A percentile compares a stretch with the other conserved stretches of the same genome.
Evolutionary conservation across 2,888 invertebrate genomes (phyloP).

Genomic region (Pecten maximus): DNA sequence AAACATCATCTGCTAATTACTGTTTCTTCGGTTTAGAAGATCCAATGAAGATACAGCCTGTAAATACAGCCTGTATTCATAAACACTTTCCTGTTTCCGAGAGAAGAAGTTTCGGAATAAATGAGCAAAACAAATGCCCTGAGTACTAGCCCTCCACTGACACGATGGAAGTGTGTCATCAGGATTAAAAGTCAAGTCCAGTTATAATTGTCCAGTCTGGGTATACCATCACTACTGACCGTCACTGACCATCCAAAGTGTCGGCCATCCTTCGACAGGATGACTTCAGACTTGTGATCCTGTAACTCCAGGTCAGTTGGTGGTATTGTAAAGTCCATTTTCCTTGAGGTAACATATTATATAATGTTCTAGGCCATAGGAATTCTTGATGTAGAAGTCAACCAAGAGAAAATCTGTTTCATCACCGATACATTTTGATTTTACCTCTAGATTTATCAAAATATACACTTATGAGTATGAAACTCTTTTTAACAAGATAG

Average conservation of each 20-base stretch:
- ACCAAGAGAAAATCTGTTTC: background rate
- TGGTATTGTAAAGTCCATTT: background rate
- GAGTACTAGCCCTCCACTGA: background rate
- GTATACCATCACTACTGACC: background rate
- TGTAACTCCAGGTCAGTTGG: background rate
- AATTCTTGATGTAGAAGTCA: background rate
- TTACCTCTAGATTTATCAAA: too few species aligned
- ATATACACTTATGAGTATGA: too few species aligned
- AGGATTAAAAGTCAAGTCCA: background rate
- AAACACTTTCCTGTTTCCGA: too few species aligned
- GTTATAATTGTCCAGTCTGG: background rate
- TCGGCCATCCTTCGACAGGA: background rate
- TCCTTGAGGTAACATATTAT: background rate
- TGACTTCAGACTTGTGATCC: background rate
- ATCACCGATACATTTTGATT: too few species aligned
- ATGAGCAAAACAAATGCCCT: background rate
- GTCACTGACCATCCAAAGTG: background rate
- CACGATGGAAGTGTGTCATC: background rate
- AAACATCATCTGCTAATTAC: too few species aligned
- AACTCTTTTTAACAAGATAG: too few species aligned
- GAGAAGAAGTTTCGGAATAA: too few species aligned
- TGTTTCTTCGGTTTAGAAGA: too few species aligned
- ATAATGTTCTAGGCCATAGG: background rate
- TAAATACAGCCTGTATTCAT: too few species aligned
- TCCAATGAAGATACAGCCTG: too few species aligned